Evolutionary conservation across 2,113 vertebrate genomes (phyloP).

Genomic region (Riparia riparia): DNA sequence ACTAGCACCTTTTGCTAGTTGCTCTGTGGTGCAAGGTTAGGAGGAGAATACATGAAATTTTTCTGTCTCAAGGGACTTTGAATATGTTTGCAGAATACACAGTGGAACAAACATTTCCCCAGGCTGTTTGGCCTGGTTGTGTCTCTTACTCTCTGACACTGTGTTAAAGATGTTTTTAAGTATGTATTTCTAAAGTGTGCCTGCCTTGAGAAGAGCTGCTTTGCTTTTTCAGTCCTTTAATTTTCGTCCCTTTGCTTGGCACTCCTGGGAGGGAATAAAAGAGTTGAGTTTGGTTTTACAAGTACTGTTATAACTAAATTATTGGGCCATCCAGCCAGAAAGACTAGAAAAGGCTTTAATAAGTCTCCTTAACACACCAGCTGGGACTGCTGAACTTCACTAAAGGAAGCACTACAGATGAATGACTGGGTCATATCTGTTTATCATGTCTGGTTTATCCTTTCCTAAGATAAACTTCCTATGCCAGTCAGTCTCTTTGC

Average conservation of each 20-base stretch:
- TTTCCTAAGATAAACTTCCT: neutral
- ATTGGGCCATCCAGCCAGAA: neutral
- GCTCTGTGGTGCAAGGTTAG: neutral
- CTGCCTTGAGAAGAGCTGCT: neutral
- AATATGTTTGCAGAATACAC: neutral
- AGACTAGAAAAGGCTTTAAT: neutral
- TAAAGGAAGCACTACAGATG: neutral
- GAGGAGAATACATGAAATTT: neutral
- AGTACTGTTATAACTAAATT: neutral
- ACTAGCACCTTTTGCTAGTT: neutral
- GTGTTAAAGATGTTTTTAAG: neutral
- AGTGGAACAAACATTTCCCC: neutral
- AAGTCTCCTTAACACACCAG: neutral
- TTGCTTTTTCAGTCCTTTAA: neutral
- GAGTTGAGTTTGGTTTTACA: neutral
- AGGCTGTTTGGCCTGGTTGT: neutral
- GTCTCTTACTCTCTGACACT: neutral
- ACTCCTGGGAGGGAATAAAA: neutral
- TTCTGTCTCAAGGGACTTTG: neutral
- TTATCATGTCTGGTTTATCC: conserved; percentile 30
- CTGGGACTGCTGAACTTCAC: neutral
- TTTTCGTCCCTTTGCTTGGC: neutral
- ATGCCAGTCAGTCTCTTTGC: neutral
- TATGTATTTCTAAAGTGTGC: neutral
- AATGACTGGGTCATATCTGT: neutral